A percentile compares a stretch with the other conserved stretches of the same genome.
These are phyloP conservation scores for Ptychadena robeensis DNA, from an alignment of 2,797 vertebrate species.

Conservation along the genomic window DNA sequence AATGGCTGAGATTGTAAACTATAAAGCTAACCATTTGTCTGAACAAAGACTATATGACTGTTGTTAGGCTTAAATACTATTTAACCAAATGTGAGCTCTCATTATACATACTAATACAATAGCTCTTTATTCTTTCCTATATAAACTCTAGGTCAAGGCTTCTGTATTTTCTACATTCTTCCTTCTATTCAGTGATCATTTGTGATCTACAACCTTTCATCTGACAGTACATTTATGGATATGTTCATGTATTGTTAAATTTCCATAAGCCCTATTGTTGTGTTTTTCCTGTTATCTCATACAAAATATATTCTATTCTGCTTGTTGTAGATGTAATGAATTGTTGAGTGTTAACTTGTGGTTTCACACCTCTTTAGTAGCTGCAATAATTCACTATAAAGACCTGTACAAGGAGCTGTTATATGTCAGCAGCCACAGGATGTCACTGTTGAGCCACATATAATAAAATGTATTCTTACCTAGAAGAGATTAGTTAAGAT, in stretches of 20 bases:
- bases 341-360: neutral
- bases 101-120: too few relatives aligned
- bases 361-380: neutral
- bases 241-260: neutral
- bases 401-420: neutral
- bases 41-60: too few relatives aligned
- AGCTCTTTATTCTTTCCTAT: too few relatives aligned
- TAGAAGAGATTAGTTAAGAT: slow-evolving; percentile 22
- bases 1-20: too few relatives aligned
- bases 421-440: slow-evolving; percentile 38
- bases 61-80: too few relatives aligned
- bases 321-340: neutral
- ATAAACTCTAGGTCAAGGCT: too few relatives aligned
- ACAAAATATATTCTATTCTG: neutral
- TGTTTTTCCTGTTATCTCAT: neutral
- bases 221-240: neutral
- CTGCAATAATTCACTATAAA: neutral
- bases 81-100: too few relatives aligned
- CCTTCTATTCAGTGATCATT: too few relatives aligned
- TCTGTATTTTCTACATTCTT: too few relatives aligned
- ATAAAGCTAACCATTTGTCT: too few relatives aligned
- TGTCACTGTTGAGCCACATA: slow-evolving; percentile 56
- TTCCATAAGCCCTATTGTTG: neutral
- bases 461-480: neutral
- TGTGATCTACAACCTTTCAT: neutral